Conservation (phyloP, 1,140 invertebrate species). For the Wiebesia pumilae region DNA sequence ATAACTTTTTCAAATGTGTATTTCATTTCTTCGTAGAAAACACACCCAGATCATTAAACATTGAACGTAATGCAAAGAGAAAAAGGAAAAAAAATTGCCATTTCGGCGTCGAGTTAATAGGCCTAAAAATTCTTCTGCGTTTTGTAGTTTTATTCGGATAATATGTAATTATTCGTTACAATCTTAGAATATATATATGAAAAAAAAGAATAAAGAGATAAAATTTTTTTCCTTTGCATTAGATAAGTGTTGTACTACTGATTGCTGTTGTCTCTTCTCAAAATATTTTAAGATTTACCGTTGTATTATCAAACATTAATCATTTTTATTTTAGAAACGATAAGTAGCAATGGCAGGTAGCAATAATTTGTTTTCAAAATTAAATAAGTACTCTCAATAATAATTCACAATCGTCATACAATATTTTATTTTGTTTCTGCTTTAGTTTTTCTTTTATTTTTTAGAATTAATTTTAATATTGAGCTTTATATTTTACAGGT, state of each 20-base stretch:
- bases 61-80: neutral
- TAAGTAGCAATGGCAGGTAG: neutral
- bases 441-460: neutral
- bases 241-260: neutral
- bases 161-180: neutral
- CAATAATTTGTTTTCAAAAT: neutral
- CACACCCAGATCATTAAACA: neutral
- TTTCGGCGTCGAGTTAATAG: neutral
- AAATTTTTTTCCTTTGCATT: neutral
- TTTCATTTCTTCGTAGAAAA: neutral
- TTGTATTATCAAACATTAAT: neutral
- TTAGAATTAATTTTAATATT: neutral
- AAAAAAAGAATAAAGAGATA: neutral
- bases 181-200: too few species aligned
- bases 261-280: neutral
- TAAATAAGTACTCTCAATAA: neutral
- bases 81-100: neutral
- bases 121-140: neutral
- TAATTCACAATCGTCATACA: neutral
- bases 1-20: constrained; percentile 5
- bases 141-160: neutral
- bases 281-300: neutral
- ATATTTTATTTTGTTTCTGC: too few species aligned
- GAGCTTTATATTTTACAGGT: too few species aligned
- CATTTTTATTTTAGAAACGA: neutral